phyloP scores from a whole-genome alignment of 2,888 invertebrate genomes.

The Cheiracanthium punctorium region DNA sequence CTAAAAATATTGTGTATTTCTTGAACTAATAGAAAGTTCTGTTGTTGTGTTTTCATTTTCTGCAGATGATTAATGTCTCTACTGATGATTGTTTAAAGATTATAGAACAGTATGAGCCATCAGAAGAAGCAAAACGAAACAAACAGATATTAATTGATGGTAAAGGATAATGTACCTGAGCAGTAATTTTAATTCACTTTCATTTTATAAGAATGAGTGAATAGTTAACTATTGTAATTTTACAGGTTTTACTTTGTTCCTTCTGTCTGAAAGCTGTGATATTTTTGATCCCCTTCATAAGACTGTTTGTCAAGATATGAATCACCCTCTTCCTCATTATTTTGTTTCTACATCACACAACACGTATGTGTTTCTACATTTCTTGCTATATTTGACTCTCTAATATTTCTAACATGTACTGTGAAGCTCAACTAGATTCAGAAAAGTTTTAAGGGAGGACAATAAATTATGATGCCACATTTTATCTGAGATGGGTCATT shows the following conservation, averaged over 20 bases:
- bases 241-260: conserved; percentile 74
- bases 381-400: too few relatives aligned
- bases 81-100: conserved; percentile 79
- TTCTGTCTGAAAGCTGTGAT: conserved; percentile 77
- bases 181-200: background rate
- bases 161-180: conserved; percentile 8
- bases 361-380: conserved; percentile 76
- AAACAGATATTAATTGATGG: conserved; percentile 80
- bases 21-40: too few relatives aligned
- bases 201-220: too few relatives aligned
- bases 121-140: conserved; percentile 78
- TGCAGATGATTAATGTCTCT: conserved; percentile 79
- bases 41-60: conserved; percentile 40
- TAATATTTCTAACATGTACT: too few relatives aligned
- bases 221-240: background rate
- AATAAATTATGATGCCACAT: too few relatives aligned
- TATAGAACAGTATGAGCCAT: conserved; percentile 79
- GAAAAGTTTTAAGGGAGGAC: too few relatives aligned
- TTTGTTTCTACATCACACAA: conserved; percentile 78
- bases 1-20: background rate
- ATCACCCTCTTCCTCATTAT: conserved; percentile 78
- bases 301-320: conserved; percentile 78
- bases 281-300: conserved; percentile 77
- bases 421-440: too few relatives aligned
- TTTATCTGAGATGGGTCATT: too few relatives aligned